Evolutionary conservation across 1,140 invertebrate species (phyloP), one percentile per base, ranked within the genome.

Genomic region (Sinella curviseta): DNA sequence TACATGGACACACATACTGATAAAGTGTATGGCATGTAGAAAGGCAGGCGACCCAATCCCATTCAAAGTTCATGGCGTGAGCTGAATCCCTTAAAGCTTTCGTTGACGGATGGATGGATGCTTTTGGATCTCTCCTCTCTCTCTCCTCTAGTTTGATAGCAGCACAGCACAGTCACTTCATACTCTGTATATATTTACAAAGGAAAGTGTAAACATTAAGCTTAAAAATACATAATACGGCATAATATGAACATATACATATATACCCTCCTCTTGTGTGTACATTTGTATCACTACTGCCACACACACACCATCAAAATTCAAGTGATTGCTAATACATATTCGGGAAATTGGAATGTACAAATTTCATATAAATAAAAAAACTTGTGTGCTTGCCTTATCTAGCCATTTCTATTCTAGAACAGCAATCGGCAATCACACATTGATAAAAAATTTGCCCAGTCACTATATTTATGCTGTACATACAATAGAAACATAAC

Each of bases 51-150:
- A 31, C 65, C 65, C 26, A 70, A 70, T 70, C 75, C 31, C 80
- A 82, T 82, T 82, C 83, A 83, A 83, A 83, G 83, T 83, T 83
- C 80, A 83, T 39, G 48, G 39, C 80, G 83, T 83, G 83, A 77
- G 60, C 60, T 55, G 83, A 82, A 83, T 83, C 55, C 35, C 65
- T 70, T 70, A 70, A 70, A 70, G 65, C 65, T 70, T 70, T 70
- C 65, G 65, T 70, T 70, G 65, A 70, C 65, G 65, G 65, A 70
- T 70, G 65, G 65, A 70, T 70, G 65, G 65, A 70, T 70, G 65
- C 26, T 48, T 48, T 24, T 70, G 65, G 30, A 70, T 70, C 65
- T 70, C 20, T 48, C 39, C 39, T 20, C 20, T 48, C 39, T 20
- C 39, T 48, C 39, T 48, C 39, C 39, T 48, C 39, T 48, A 48